These are phyloP conservation scores for Cataglyphis cursor DNA, from an alignment of 2,888 invertebrate genomes.

Conservation along the genomic window DNA sequence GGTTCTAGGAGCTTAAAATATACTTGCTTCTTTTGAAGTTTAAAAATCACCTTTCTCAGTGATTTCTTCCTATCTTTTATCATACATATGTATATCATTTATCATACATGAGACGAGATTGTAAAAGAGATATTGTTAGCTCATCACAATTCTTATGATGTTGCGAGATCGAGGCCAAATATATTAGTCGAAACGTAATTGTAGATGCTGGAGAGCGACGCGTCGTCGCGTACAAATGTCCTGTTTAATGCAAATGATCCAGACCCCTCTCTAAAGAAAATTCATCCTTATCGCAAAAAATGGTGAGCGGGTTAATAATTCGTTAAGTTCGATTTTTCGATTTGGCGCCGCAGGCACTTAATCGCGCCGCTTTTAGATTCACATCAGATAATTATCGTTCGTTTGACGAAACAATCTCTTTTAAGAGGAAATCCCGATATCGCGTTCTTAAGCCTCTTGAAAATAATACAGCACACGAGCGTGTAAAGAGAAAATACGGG, in stretches of 20 bases:
- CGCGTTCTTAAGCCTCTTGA: neutral
- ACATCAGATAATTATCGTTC: slow-evolving; percentile 34
- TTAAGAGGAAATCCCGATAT: neutral
- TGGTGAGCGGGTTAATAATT: neutral
- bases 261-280: neutral
- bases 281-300: slow-evolving; percentile 31
- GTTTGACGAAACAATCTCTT: slow-evolving; percentile 35
- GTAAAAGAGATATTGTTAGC: neutral
- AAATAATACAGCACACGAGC: slow-evolving; percentile 25
- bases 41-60: neutral
- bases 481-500: slow-evolving; percentile 27
- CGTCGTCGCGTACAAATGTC: neutral
- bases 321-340: slow-evolving; percentile 13
- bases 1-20: neutral
- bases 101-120: neutral
- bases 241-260: slow-evolving; percentile 16
- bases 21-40: neutral
- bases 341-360: neutral
- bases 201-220: neutral
- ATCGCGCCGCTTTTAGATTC: slow-evolving; percentile 4
- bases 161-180: neutral
- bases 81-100: neutral
- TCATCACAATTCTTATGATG: slow-evolving; percentile 11
- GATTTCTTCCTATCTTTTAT: neutral
- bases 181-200: neutral